Percentiles rank a stretch among this genome's conserved stretches.
These are phyloP conservation scores for Mythimna impura DNA, from an alignment of 2,888 invertebrate species.

Conservation along the genomic window DNA sequence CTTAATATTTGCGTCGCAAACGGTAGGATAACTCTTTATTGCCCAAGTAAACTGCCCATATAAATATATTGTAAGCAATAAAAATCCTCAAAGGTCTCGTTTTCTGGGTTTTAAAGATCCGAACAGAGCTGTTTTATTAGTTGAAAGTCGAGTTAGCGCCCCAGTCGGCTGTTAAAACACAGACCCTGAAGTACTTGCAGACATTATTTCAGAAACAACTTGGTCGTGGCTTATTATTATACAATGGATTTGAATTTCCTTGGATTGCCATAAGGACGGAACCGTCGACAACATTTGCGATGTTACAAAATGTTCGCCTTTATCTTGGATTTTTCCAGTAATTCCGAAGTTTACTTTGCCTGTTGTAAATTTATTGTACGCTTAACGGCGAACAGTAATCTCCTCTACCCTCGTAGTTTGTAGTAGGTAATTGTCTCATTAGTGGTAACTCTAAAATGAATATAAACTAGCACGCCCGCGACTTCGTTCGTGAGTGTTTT, in stretches of 20 bases:
- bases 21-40: constrained; percentile 49
- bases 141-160: constrained; percentile 52
- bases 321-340: constrained; percentile 14
- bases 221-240: constrained; percentile 53
- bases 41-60: constrained; percentile 56
- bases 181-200: constrained; percentile 50
- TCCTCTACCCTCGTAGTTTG: background rate
- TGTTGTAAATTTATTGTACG: background rate
- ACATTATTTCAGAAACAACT: constrained; percentile 58
- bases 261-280: constrained; percentile 29
- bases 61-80: constrained; percentile 58
- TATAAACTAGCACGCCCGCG: background rate
- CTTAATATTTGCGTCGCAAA: constrained; percentile 13
- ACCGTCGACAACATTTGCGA: constrained; percentile 13
- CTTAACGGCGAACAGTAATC: background rate
- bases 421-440: background rate
- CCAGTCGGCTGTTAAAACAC: constrained; percentile 60
- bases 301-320: constrained; percentile 18
- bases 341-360: background rate
- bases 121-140: constrained; percentile 57
- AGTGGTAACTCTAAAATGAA: background rate
- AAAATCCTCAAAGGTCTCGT: constrained; percentile 45
- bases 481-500: too few relatives aligned
- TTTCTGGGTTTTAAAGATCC: constrained; percentile 52
- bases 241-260: constrained; percentile 54